phyloP scores from a whole-genome alignment of 1,140 invertebrate genomes.

The Drosophila bifasciata region DNA sequence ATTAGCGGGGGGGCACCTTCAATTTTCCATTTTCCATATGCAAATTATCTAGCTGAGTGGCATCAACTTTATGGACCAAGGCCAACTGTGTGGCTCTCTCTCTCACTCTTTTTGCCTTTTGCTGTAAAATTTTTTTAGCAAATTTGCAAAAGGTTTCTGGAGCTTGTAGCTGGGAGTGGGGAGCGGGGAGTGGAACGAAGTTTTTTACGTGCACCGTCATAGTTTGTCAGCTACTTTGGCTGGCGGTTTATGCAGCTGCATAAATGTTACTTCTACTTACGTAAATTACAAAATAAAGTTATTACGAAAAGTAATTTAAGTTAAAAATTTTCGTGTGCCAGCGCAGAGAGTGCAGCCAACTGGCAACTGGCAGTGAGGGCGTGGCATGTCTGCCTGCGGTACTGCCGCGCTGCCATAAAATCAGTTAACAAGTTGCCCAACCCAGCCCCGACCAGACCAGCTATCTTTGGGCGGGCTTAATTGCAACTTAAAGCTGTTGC shows the following conservation, averaged over 20 bases:
- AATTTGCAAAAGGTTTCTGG: constrained; percentile 74
- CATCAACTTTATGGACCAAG: constrained; percentile 36
- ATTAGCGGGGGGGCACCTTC: too few relatives aligned
- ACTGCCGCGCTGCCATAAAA: constrained; percentile 51
- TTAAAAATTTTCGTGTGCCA: constrained; percentile 78
- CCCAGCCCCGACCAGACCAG: not conserved
- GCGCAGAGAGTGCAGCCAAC: constrained; percentile 76
- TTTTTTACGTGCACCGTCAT: constrained; percentile 78
- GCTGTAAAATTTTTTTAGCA: constrained; percentile 52
- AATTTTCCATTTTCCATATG: constrained; percentile 35
- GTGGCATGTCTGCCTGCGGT: constrained; percentile 43
- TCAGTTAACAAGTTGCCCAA: constrained; percentile 72
- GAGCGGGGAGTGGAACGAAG: constrained; percentile 41
- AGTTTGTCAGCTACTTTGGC: constrained; percentile 79
- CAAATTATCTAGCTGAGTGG: constrained; percentile 49
- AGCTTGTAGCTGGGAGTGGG: not conserved
- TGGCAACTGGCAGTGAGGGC: constrained; percentile 56
- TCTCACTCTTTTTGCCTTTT: not conserved
- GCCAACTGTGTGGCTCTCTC: constrained; percentile 19
- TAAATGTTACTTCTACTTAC: constrained; percentile 83
- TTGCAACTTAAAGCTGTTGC: constrained; percentile 64
- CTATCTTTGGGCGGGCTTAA: constrained; percentile 33
- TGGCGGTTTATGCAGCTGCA: constrained; percentile 77
- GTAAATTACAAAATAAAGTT: constrained; percentile 83
- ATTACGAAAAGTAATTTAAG: constrained; percentile 82